Evolutionary conservation across 1,140 invertebrate genomes (phyloP).

Genomic region (Pogonus chalceus): DNA sequence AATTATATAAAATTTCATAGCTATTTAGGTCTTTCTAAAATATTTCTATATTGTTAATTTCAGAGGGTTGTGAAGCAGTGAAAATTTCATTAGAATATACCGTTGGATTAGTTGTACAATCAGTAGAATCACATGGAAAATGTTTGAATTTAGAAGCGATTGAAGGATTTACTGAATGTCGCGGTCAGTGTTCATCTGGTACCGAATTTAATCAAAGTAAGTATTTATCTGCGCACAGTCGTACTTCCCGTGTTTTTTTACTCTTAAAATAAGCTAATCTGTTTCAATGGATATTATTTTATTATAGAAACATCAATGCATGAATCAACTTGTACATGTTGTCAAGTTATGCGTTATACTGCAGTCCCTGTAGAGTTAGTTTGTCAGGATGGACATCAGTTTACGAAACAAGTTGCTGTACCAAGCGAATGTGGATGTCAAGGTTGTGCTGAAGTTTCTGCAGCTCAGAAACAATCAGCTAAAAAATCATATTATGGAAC

Average conservation of each 20-base stretch:
- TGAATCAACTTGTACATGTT: constrained; percentile 47
- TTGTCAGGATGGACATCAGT: constrained; percentile 43
- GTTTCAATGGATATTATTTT: constrained; percentile 9
- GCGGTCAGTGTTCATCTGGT: constrained; percentile 52
- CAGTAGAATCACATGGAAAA: constrained; percentile 38
- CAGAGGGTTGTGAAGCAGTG: constrained; percentile 47
- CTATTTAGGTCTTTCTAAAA: too few species aligned
- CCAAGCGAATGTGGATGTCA: constrained; percentile 44
- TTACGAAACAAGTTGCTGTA: constrained; percentile 38
- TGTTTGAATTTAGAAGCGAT: constrained; percentile 51
- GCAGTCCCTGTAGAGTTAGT: constrained; percentile 36
- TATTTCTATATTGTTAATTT: too few species aligned
- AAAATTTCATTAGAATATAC: constrained; percentile 41
- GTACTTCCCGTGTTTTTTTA: background rate
- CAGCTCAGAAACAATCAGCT: too few species aligned
- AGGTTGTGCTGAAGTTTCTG: constrained; percentile 38
- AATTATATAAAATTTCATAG: too few species aligned
- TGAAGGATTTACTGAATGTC: constrained; percentile 50
- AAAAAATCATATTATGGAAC: too few species aligned
- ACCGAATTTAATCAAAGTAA: constrained; percentile 52
- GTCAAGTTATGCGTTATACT: constrained; percentile 40
- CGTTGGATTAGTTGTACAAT: constrained; percentile 41
- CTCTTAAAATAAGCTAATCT: background rate
- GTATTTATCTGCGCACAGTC: constrained; percentile 17
- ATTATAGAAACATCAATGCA: constrained; percentile 40